These are phyloP conservation scores for Ophion slaviceki DNA, from an alignment of 2,888 invertebrate genomes.

Conservation along the genomic window DNA sequence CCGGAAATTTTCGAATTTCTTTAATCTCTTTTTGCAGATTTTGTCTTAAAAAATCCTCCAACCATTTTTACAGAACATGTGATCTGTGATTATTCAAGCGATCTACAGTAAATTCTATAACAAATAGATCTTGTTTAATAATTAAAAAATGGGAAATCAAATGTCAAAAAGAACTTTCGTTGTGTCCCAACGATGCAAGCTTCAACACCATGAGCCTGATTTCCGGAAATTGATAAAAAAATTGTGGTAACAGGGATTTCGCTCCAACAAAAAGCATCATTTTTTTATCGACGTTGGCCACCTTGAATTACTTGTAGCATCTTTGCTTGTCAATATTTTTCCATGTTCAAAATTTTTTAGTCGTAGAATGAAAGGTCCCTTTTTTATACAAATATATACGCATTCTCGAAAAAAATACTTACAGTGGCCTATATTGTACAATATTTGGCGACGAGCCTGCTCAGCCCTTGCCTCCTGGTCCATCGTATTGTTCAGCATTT, in stretches of 20 bases:
- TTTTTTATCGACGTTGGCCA: neutral
- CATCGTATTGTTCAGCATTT: slow-evolving; percentile 95
- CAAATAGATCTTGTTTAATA: no score
- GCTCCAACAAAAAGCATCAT: neutral
- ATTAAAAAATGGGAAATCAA: no score
- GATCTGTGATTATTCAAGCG: no score
- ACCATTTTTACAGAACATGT: no score
- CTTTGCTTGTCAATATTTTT: neutral
- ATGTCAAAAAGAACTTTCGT: no score
- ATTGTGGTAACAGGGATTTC: neutral
- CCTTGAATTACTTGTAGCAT: neutral
- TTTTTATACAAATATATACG: neutral
- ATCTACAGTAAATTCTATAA: no score
- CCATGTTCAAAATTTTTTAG: neutral
- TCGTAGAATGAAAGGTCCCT: neutral
- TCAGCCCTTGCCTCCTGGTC: slow-evolving; percentile 93
- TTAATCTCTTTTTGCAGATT: no score
- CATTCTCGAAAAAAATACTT: slow-evolving; percentile 83
- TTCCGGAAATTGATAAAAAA: no score
- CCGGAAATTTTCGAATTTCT: no score
- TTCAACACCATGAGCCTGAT: no score
- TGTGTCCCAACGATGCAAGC: no score
- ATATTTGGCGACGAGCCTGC: slow-evolving; percentile 91
- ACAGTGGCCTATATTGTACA: slow-evolving; percentile 92
- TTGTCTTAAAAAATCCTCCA: no score